Evolutionary conservation across 2,888 invertebrate genomes (phyloP), one percentile per base, ranked within the genome.

Genomic region (Pseudococcus longispinus): DNA sequence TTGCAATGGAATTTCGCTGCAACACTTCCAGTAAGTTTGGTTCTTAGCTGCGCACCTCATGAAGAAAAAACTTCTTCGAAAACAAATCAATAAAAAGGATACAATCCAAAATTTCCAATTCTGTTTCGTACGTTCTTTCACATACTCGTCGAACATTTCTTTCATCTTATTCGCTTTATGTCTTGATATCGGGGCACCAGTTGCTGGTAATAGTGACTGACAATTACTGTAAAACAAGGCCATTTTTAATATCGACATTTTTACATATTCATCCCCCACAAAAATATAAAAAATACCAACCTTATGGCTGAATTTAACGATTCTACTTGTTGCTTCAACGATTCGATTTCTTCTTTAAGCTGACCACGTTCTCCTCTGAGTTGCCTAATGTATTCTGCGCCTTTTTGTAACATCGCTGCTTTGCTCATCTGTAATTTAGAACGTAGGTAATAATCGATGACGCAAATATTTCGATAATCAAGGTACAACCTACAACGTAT

Each of bases 21-120:
- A 9, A 37, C 37, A 4, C 9, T 37, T 37, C 9, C 8, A 37
- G 37, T 37, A 2, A 37, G 37, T 37, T 37, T 37, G 37, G 37
- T 9, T 37, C 2, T 37, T 37, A 6, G 37, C 37, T 37, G 37
- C 5, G 9, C 5, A 37, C 5, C 37, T 37, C n/a, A n/a, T 1
- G 4, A 37, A 37, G 37, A 37, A 37, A 32, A 32, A 37, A 37
- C 4, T 37, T 37, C 8, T 4, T 37, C 37, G 37, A 37, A n/a
- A n/a, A 37, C 37, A 6, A 84, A 85, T 44, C 83, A 77, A 55
- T 87, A 23, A 88, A 93, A 94, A 94, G 94, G 94, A 95, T 97
- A 98, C 98, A 92, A 98, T 97, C 97, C 98, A 98, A 92, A 98
- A 98, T 92, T 97, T 98, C 98, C 98, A 98, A 92, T 97, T 97